Base-by-base conservation (phyloP, 2,888 invertebrate species). In the Incurvaria masculella region DNA sequence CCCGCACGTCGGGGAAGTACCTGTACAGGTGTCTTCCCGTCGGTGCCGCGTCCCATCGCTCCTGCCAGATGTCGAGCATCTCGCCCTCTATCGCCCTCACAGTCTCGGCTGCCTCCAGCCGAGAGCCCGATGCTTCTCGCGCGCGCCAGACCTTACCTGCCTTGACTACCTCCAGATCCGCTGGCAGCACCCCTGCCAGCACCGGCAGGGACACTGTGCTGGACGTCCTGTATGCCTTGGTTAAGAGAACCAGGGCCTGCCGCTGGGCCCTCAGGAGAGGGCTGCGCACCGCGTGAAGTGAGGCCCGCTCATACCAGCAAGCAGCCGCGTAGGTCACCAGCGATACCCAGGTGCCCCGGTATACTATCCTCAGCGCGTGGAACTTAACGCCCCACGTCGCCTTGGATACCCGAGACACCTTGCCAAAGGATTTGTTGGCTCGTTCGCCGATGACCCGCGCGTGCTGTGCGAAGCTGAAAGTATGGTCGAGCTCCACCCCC, bases 401-500 rank as follows among this genome's bases (percentile, higher is more conserved):
- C 14, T n/a, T n/a, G 3, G 33, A 14, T 4, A 33, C 14, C 14
- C 33, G 8, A 3, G 33, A 33, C 14, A 33, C 14, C 33, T 33
- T 33, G 3, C 33, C 33, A 14, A 14, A 33, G 14, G 11, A 14
- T 33, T 3, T n/a, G 14, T 33, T 33, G 4, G 33, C 33, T 4
- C 33, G 8, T 14, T 33, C 33, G 14, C 33, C 14, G 14, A 33
- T 33, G 6, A 26, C 33, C 18, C 23, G 14, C 0, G 56, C 57
- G 18, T 58, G 56, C 17, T 42, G 48, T 27, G 42, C 42, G 18
- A 47, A 52, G 19, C 52, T 48, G 8, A 42, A 6, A 1, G 21
- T 21, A 2, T 47, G 45, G 41, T 61, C 60, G 0, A 59, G 11
- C 0, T 46, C 48, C 42, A 60, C 56, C 0, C 50, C 54, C 10